These are phyloP conservation scores for Perccottus glenii DNA, from an alignment of 2,113 vertebrate species.

Conservation along the genomic window DNA sequence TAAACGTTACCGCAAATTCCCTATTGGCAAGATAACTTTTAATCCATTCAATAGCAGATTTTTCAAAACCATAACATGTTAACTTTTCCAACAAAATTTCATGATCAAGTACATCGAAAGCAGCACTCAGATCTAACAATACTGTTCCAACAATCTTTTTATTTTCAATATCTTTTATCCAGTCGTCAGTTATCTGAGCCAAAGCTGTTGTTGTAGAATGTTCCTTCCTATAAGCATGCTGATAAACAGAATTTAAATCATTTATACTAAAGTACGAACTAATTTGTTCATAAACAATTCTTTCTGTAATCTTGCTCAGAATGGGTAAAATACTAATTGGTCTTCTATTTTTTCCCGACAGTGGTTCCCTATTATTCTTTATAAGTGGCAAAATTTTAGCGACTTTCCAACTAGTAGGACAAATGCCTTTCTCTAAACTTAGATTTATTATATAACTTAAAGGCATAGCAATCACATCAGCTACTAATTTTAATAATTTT, in stretches of 20 bases:
- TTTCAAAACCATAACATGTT: neutral
- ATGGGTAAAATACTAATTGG: neutral
- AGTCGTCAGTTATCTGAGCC: neutral
- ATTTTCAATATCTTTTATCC: neutral
- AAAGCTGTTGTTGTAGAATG: neutral
- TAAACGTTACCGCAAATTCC: neutral
- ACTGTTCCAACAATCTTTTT: neutral
- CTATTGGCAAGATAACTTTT: neutral
- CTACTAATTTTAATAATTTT: neutral
- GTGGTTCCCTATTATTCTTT: neutral
- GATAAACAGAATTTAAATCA: too few species aligned
- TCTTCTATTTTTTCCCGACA: neutral
- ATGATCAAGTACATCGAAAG: neutral
- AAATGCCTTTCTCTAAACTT: neutral
- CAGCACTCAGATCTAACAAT: neutral
- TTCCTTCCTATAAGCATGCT: neutral
- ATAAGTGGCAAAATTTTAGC: too few species aligned
- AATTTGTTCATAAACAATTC: neutral
- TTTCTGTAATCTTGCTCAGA: neutral
- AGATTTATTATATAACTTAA: neutral
- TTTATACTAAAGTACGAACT: too few species aligned
- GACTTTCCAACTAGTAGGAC: too few species aligned
- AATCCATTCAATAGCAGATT: neutral
- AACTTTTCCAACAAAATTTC: neutral
- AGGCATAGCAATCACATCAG: neutral